Base-by-base conservation (phyloP, 2,113 vertebrate species). In the Entomyzon cyanotis region DNA sequence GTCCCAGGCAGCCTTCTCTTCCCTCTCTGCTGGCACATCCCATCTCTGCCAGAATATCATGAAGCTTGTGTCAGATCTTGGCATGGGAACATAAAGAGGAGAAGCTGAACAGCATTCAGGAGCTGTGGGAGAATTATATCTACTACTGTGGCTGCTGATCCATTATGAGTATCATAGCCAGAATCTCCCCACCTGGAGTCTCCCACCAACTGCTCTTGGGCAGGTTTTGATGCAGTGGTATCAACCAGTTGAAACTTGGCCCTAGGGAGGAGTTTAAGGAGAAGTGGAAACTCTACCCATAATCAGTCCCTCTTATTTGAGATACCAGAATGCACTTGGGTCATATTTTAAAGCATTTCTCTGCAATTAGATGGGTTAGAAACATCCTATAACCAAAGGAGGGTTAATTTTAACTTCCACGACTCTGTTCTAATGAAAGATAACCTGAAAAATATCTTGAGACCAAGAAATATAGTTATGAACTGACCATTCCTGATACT, bases 161-260 rank as follows among this genome's bases (percentile, higher is more conserved):
- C 79, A 58, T 92, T 84, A 86, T 62, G 94, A 95, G 55, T 59
- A 84, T 90, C 93, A 78, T 64, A 94, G 90, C 73, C 92, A 96
- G 94, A 90, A 93, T 88, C 7, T 2, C 79, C 79, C 83, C 94
- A 94, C 90, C 92, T 97, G 95, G 89, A 94, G 76, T 78, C 63
- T 63, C 49, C 76, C 59, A 86, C 79, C 79, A 93, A n/a, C 89
- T 90, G 88, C 31, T 93, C 41, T 67, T 55, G 53, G 13, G 67
- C 59, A 59, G 70, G 70, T 47, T 55, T 93, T 0, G 0, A 47
- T 67, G 46, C 20, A 75, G 53, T 23, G 65, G n/a, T 63, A 91
- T 55, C 67, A 91, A 80, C 30, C 42, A 44, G 56, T 27, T 78
- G 71, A 93, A 90, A 70, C 37, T 35, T 75, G 14, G 68, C 28